These are phyloP conservation scores for Papilio xuthus DNA, from an alignment of 1,140 invertebrate species.

Conservation along the genomic window DNA sequence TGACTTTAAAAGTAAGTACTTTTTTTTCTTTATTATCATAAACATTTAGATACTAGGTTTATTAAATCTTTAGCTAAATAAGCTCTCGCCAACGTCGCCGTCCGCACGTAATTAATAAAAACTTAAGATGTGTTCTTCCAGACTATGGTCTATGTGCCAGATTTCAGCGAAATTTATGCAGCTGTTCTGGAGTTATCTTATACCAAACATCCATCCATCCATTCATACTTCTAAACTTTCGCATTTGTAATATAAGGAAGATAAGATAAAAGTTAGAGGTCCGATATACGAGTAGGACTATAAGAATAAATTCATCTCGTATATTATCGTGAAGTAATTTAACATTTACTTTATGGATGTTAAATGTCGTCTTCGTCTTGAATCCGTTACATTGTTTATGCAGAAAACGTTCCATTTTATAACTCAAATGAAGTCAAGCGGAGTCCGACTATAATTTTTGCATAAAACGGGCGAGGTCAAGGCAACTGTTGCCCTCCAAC, in stretches of 20 bases:
- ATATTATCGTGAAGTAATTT: neutral
- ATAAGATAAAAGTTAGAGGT: neutral
- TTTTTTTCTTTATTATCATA: slow-evolving; percentile 15
- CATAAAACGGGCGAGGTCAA: slow-evolving; percentile 53
- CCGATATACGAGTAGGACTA: too few relatives aligned
- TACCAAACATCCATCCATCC: too few relatives aligned
- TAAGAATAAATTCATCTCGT: neutral
- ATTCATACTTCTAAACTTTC: too few relatives aligned
- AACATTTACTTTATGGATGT: neutral
- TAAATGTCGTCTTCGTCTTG: neutral
- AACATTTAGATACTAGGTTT: neutral
- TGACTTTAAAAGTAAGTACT: slow-evolving; percentile 87
- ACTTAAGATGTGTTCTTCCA: too few relatives aligned
- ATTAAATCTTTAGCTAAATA: neutral
- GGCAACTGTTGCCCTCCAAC: slow-evolving; percentile 21
- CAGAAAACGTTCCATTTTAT: slow-evolving; percentile 26
- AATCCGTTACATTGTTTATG: neutral
- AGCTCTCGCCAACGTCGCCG: too few relatives aligned
- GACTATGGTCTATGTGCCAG: too few relatives aligned
- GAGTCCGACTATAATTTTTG: slow-evolving; percentile 33
- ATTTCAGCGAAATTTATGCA: too few relatives aligned
- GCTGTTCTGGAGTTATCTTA: too few relatives aligned
- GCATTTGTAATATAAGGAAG: too few relatives aligned
- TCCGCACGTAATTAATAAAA: too few relatives aligned
- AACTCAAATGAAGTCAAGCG: slow-evolving; percentile 7